phyloP scores from a whole-genome alignment of 2,888 invertebrate genomes.

The Pedicia rivosa region DNA sequence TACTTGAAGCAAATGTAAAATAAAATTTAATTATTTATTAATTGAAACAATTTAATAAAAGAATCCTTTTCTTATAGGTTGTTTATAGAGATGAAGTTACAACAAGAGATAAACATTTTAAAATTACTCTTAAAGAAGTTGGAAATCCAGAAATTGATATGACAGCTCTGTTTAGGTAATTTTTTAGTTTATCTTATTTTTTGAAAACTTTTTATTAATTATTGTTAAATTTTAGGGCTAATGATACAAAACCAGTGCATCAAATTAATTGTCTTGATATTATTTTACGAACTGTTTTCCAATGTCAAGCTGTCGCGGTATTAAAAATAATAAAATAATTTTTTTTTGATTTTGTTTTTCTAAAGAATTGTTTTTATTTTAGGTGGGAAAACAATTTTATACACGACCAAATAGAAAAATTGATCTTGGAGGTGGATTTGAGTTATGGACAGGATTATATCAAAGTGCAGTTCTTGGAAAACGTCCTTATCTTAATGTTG shows the following conservation, averaged over 20 bases:
- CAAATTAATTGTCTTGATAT: constrained; percentile 47
- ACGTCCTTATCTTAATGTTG: constrained; percentile 78
- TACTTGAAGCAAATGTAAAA: not conserved
- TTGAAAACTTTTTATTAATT: not conserved
- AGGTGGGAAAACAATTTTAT: constrained; percentile 78
- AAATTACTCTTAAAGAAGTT: constrained; percentile 20
- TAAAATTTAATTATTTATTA: not conserved
- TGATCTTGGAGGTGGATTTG: constrained; percentile 61
- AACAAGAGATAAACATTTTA: constrained; percentile 12
- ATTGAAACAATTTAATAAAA: no score
- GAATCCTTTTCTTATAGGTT: no score
- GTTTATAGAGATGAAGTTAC: not conserved
- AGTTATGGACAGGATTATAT: constrained; percentile 87
- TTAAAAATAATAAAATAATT: no score
- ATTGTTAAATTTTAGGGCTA: not conserved
- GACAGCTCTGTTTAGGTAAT: constrained; percentile 10
- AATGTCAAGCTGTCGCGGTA: constrained; percentile 17
- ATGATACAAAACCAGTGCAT: constrained; percentile 23
- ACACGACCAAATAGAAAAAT: constrained; percentile 28
- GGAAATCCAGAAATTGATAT: constrained; percentile 18
- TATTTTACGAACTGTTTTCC: constrained; percentile 38
- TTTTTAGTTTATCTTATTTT: not conserved
- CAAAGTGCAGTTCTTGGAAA: constrained; percentile 84
- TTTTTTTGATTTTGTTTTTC: no score
- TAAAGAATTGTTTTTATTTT: no score